These are phyloP conservation scores for Diplosoma virens DNA, from an alignment of 23 tunicate species.

Conservation along the genomic window DNA sequence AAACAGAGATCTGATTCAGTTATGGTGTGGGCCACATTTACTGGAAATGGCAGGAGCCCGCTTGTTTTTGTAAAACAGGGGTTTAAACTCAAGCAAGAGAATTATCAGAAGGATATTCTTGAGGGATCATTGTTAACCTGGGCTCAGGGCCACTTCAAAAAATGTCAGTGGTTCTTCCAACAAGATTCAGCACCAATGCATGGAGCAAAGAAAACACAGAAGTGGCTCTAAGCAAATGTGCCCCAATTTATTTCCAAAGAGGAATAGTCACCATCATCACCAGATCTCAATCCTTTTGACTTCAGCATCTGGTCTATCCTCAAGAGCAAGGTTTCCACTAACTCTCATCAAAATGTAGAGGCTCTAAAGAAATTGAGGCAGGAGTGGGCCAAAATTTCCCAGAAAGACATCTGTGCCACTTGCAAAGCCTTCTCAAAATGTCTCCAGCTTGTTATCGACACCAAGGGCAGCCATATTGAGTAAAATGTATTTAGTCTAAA, in stretches of 20 bases:
- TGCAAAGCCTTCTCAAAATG: too few species aligned
- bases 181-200: background rate
- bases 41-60: background rate
- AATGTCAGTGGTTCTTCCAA: background rate
- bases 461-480: too few species aligned
- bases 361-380: too few species aligned
- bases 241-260: background rate
- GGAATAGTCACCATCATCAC: background rate
- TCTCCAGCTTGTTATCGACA: too few species aligned
- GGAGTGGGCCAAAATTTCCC: too few species aligned
- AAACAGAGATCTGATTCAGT: background rate
- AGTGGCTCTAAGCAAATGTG: background rate
- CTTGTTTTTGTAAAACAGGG: background rate
- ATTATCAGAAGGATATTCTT: background rate
- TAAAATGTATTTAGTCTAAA: too few species aligned
- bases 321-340: too few species aligned
- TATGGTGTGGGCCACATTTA: background rate
- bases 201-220: background rate
- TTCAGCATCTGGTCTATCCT: too few species aligned
- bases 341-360: too few species aligned
- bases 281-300: background rate
- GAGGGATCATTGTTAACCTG: background rate
- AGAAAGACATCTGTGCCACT: too few species aligned
- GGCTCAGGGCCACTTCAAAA: background rate
- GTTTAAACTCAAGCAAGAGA: background rate